Evolutionary conservation across 2,888 invertebrate genomes (phyloP), one percentile per base, ranked within the genome.

Genomic region (Epistrophella euchroma): DNA sequence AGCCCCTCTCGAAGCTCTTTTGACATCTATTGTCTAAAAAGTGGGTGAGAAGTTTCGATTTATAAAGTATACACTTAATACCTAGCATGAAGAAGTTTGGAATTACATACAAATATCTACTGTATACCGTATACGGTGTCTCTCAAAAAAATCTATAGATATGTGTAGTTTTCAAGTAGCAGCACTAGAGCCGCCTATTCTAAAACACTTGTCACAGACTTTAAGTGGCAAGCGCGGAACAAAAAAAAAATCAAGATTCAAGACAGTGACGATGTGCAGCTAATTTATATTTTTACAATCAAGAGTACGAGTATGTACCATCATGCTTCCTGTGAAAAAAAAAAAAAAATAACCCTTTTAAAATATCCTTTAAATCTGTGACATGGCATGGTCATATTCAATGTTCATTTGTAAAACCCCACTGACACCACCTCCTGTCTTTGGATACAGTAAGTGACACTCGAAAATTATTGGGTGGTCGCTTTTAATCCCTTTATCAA

Each of bases 401-500:
- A 55, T 77, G 71, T 82, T 82, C 70, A 82, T 72, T 71, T 76
- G 22, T 58, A 47, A 66, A 68, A 68, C 32, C 72, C 66, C 28
- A 72, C 64, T 77, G 55, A 71, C 55, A 70, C 80, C 11, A 55
- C 68, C 79, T 74, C 45, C 32, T 50, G 66, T 72, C 76, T 77
- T 77, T 77, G 64, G 76, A 62, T 71, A 81, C 81, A 81, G 75
- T 76, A 76, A 81, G 71, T 81, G 81, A 76, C 76, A 76, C 81
- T 86, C 81, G 62, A 88, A 88, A 88, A 83, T 88, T 88, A 79
- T 88, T 88, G 88, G 82, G 60, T 83, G 81, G 88, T 88, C 84
- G 89, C 88, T 89, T 90, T 91, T 92, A 92, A 92, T 92, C 92
- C 92, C 90, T 92, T 92, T 92, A 92, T 92, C 92, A 91, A 91